Percentiles rank a stretch among this genome's conserved stretches.
Evolutionary conservation across 2,797 vertebrate species (phyloP).

Genomic region (Eulemur rubriventer): DNA sequence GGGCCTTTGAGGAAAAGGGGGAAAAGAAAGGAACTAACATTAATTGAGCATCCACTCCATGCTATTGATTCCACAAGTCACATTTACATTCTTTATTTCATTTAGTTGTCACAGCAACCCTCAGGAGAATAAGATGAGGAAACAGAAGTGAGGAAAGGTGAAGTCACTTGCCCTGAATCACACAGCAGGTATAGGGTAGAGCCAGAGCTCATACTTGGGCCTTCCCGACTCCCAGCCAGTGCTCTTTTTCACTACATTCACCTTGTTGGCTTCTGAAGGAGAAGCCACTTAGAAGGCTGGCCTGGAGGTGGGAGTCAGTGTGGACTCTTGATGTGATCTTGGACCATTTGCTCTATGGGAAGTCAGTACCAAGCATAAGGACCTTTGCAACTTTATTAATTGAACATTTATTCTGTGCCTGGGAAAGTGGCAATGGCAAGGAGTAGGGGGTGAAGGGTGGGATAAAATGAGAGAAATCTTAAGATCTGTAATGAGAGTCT

Average conservation of each 20-base stretch:
- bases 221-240: not conserved
- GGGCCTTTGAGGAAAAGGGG: not conserved
- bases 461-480: not conserved
- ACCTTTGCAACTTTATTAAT: not conserved
- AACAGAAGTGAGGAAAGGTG: not conserved
- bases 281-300: not conserved
- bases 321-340: not conserved
- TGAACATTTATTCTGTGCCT: not conserved
- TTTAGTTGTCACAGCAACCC: not conserved
- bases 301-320: not conserved
- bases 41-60: not conserved
- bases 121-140: not conserved
- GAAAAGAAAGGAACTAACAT: not conserved
- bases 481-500: not conserved
- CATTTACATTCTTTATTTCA: not conserved
- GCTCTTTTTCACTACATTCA: not conserved
- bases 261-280: not conserved
- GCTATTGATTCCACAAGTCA: not conserved
- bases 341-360: not conserved
- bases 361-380: not conserved
- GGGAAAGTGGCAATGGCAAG: not conserved
- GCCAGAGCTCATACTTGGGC: not conserved
- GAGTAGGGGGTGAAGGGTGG: not conserved
- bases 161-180: not conserved
- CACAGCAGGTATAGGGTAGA: not conserved